Evolutionary conservation across 2,113 vertebrate species (phyloP).

Genomic region (Xerus inauris): DNA sequence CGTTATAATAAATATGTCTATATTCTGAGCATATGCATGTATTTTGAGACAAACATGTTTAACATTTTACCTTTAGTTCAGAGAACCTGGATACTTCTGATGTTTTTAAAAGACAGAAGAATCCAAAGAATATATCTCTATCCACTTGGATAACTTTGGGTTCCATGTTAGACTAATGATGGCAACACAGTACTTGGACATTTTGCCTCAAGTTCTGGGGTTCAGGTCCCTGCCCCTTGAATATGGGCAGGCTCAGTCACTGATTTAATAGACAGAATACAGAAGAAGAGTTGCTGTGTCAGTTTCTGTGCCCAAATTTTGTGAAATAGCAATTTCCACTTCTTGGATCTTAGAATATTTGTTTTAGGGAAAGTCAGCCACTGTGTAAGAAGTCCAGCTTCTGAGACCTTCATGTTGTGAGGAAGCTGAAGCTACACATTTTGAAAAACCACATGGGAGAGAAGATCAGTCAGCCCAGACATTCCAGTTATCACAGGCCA

Average conservation of each 20-base stretch:
- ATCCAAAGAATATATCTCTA: not conserved
- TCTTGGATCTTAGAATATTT: not conserved
- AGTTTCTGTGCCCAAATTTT: not conserved
- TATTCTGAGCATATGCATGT: not conserved
- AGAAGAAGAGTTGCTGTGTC: not conserved
- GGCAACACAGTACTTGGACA: no score
- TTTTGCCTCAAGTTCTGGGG: not conserved
- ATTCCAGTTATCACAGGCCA: not conserved
- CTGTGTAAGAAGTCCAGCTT: not conserved
- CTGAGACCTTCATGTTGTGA: accelerated
- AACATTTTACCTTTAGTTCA: not conserved
- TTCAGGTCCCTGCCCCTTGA: not conserved
- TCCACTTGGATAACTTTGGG: not conserved
- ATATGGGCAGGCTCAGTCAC: not conserved
- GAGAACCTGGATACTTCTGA: not conserved
- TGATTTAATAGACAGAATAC: not conserved
- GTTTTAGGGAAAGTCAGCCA: not conserved
- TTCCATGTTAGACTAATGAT: not conserved
- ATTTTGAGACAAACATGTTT: not conserved
- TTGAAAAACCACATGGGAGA: not conserved
- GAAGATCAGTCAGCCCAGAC: not conserved
- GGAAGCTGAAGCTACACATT: not conserved
- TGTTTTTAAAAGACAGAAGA: slow-evolving; percentile 22
- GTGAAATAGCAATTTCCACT: not conserved
- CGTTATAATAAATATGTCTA: not conserved